Percentiles rank a stretch among this genome's conserved stretches.
These are phyloP conservation scores for Gallirallus australis DNA, from an alignment of 2,797 vertebrate species.

Conservation along the genomic window DNA sequence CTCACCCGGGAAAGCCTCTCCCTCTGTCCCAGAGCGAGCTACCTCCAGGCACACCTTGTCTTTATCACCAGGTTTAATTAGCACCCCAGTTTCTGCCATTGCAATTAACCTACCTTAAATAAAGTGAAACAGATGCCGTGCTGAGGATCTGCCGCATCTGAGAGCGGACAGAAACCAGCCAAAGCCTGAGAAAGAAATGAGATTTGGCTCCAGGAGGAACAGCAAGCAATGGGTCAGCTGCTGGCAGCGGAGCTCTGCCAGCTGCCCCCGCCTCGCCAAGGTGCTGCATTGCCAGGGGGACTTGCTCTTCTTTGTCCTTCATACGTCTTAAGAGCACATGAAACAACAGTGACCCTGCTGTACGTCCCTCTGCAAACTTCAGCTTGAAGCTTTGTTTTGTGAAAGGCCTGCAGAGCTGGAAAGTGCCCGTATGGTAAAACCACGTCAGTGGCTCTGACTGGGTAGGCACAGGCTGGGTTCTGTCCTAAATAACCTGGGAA, in stretches of 20 bases:
- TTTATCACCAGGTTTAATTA: background rate
- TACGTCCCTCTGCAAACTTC: background rate
- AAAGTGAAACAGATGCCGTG: background rate
- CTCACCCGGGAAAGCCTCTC: background rate
- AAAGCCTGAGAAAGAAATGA: background rate
- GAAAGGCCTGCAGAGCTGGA: background rate
- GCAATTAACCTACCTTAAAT: constrained; percentile 51
- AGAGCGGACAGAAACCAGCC: background rate
- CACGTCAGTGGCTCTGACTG: background rate
- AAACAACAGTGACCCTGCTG: rapidly evolving
- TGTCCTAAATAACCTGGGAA: background rate
- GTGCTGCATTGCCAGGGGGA: background rate
- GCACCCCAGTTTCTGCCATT: constrained; percentile 24
- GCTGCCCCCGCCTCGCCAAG: background rate
- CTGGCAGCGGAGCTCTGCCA: background rate
- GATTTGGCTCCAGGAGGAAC: background rate
- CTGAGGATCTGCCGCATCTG: background rate
- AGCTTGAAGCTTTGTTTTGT: background rate
- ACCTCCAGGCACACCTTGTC: constrained; percentile 18
- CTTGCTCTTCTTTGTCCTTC: background rate
- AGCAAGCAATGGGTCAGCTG: rapidly evolving
- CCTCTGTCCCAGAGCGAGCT: background rate
- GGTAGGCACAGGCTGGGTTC: background rate
- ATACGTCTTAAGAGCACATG: rapidly evolving
- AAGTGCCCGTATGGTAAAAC: background rate